Evolutionary conservation across 2,888 invertebrate genomes (phyloP).

Genomic region (Tenthredo distinguenda): DNA sequence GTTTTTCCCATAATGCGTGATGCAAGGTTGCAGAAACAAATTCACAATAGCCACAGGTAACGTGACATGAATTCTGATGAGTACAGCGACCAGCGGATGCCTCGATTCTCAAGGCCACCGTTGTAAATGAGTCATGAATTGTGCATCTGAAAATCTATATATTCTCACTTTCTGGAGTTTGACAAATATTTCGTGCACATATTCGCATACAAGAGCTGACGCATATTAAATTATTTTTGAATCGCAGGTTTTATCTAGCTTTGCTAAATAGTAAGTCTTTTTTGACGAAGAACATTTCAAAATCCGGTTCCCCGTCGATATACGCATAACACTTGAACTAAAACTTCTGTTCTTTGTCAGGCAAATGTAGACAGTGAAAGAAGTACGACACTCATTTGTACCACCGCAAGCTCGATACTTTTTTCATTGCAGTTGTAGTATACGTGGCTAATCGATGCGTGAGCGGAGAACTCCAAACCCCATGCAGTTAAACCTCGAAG

Average conservation of each 20-base stretch:
- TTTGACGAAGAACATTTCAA: not conserved
- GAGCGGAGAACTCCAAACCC: not conserved
- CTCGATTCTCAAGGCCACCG: not conserved
- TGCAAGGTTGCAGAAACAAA: not conserved
- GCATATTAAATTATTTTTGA: not conserved
- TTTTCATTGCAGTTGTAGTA: not conserved
- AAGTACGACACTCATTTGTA: not conserved
- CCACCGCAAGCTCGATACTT: not conserved
- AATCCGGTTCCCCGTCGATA: not conserved
- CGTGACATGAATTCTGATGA: not conserved
- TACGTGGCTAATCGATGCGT: conserved; percentile 2
- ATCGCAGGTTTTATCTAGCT: not conserved
- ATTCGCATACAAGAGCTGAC: not conserved
- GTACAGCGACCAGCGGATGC: not conserved
- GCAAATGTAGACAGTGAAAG: not conserved
- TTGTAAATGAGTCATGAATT: not conserved
- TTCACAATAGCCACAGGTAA: not conserved
- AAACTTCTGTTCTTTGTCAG: not conserved
- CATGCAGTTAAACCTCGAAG: not conserved
- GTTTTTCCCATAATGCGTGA: not conserved
- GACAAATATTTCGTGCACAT: not conserved
- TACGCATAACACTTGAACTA: not conserved
- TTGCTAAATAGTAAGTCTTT: not conserved
- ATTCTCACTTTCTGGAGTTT: not conserved
- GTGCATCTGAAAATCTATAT: not conserved